Conservation (phyloP, 2,797 vertebrate species). For the Acipenser ruthenus region DNA sequence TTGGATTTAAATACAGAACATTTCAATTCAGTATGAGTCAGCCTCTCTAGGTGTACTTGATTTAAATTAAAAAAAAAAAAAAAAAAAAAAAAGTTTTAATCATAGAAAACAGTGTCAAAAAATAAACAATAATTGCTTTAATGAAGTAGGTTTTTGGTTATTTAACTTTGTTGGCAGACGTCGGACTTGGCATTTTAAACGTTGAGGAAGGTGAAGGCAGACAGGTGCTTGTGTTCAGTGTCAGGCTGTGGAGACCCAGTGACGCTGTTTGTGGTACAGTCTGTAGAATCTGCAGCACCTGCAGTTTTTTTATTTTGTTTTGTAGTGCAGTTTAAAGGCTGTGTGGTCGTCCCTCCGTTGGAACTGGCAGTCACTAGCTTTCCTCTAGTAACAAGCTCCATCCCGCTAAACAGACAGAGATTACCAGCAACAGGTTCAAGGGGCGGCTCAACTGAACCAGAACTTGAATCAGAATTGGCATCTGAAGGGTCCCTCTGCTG, state of each 20-base stretch:
- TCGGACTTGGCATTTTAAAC: conserved; percentile 39
- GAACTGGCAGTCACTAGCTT: conserved; percentile 19
- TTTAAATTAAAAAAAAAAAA: no score
- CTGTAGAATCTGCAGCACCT: conserved; percentile 4
- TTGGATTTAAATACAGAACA: no score
- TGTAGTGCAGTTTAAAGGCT: neutral
- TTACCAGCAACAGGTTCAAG: conserved; percentile 13
- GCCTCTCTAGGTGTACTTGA: no score
- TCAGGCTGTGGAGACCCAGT: conserved; percentile 9
- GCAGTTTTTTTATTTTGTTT: conserved; percentile 1
- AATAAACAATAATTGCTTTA: no score
- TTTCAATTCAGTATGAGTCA: no score
- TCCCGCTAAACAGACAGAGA: conserved; percentile 78
- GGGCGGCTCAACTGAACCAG: neutral
- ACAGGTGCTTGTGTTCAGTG: conserved; percentile 37
- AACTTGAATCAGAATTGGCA: neutral
- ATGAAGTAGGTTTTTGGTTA: no score
- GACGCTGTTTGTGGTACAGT: rapidly evolving
- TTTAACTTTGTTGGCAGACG: neutral
- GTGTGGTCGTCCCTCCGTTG: neutral
- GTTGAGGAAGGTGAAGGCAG: conserved; percentile 83
- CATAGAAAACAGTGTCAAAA: no score
- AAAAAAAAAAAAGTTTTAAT: no score
- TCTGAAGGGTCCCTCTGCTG: neutral
- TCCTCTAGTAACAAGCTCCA: conserved; percentile 71